Conservation (phyloP, 1,140 invertebrate genomes). For the Pogonus chalceus region DNA sequence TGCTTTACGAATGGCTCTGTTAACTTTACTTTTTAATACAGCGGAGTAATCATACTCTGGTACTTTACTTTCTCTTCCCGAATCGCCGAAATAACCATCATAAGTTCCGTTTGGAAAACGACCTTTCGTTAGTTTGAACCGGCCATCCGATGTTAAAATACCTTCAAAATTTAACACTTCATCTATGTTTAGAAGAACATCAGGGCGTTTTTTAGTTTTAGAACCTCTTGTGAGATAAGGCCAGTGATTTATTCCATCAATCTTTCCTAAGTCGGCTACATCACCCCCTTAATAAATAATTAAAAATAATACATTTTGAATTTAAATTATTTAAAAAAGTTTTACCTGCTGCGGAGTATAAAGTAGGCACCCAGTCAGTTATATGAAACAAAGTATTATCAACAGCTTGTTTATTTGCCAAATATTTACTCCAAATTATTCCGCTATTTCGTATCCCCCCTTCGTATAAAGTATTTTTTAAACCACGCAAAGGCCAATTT, state of each 20-base stretch:
- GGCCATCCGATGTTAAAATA: slow-evolving; percentile 65
- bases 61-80: slow-evolving; percentile 41
- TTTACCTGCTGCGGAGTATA: slow-evolving; percentile 55
- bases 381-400: slow-evolving; percentile 65
- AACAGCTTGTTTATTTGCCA: slow-evolving; percentile 45
- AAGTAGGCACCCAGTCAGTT: slow-evolving; percentile 80
- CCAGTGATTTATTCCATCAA: slow-evolving; percentile 77
- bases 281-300: slow-evolving; percentile 39
- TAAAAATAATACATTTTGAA: too few species aligned
- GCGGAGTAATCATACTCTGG: slow-evolving; percentile 40
- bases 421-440: slow-evolving; percentile 51
- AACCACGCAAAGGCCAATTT: slow-evolving; percentile 76
- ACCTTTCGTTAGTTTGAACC: slow-evolving; percentile 45
- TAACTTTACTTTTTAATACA: slow-evolving; percentile 39
- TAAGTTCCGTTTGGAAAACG: slow-evolving; percentile 59
- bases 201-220: slow-evolving; percentile 38
- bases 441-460: slow-evolving; percentile 70
- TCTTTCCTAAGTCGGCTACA: slow-evolving; percentile 19
- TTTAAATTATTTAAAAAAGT: too few species aligned
- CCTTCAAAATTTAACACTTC: slow-evolving; percentile 57
- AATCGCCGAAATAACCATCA: slow-evolving; percentile 72
- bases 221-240: slow-evolving; percentile 46
- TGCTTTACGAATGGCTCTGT: slow-evolving; percentile 41
- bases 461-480: slow-evolving; percentile 71
- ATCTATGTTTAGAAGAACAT: slow-evolving; percentile 81